These are phyloP conservation scores for Barypeithes pellucidus DNA, from an alignment of 2,888 invertebrate genomes.

Conservation along the genomic window DNA sequence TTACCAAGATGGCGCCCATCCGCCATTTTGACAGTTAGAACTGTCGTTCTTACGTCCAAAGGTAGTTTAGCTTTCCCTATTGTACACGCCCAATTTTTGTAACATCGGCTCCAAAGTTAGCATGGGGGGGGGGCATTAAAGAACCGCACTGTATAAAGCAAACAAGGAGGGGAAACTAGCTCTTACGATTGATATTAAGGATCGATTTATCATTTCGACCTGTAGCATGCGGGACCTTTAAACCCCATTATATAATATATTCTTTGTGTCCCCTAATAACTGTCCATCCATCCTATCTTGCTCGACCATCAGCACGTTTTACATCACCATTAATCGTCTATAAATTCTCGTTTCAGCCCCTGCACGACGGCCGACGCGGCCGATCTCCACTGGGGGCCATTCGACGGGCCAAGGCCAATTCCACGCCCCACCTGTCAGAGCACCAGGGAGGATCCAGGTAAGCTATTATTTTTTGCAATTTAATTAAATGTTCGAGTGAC, in stretches of 20 bases:
- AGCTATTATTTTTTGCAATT: conserved; percentile 3
- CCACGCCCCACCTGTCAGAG: conserved; percentile 69
- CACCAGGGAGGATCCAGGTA: conserved; percentile 58
- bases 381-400: conserved; percentile 65
- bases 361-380: conserved; percentile 66
- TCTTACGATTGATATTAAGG: not conserved
- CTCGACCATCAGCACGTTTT: conserved; percentile 17
- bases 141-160: too few relatives aligned
- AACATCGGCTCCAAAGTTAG: too few relatives aligned
- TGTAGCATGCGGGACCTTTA: not conserved
- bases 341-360: conserved; percentile 62
- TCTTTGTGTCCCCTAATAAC: not conserved
- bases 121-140: too few relatives aligned
- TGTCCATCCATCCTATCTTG: not conserved
- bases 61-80: too few relatives aligned
- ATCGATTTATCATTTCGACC: not conserved
- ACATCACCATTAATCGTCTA: conserved; percentile 14
- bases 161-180: too few relatives aligned
- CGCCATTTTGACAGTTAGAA: too few relatives aligned
- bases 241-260: conserved; percentile 3
- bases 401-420: conserved; percentile 64
- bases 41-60: too few relatives aligned
- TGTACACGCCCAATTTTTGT: too few relatives aligned
- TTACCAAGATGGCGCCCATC: too few relatives aligned
- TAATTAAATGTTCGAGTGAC: not conserved